A percentile compares a stretch with the other conserved stretches of the same genome.
These are phyloP conservation scores for Dioctria rufipes DNA, from an alignment of 2,888 invertebrate genomes.

Conservation along the genomic window DNA sequence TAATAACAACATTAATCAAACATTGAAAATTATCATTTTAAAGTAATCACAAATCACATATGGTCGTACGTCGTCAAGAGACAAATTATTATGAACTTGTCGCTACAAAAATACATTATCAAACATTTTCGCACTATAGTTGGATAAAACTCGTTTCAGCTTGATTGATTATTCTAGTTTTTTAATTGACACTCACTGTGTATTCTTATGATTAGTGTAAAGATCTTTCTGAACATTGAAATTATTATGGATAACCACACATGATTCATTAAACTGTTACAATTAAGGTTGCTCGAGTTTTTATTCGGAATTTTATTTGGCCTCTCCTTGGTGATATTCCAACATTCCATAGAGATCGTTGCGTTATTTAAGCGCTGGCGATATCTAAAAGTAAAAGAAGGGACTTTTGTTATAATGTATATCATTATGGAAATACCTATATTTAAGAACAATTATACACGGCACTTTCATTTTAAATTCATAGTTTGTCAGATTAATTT, in stretches of 20 bases:
- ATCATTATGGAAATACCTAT: too few species aligned
- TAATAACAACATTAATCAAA: conserved; percentile 38
- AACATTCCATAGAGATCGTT: too few species aligned
- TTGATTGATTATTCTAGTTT: conserved; percentile 24
- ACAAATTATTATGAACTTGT: background rate
- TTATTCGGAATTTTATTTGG: conserved; percentile 9
- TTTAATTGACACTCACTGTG: conserved; percentile 18
- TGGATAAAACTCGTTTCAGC: conserved; percentile 22
- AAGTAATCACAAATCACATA: background rate
- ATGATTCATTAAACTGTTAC: conserved; percentile 23
- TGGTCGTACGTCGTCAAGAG: conserved; percentile 1
- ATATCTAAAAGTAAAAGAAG: too few species aligned
- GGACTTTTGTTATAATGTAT: too few species aligned
- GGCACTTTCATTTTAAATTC: too few species aligned
- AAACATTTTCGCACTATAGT: conserved; percentile 9
- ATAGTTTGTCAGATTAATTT: too few species aligned
- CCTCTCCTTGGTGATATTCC: background rate
- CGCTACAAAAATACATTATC: conserved; percentile 4
- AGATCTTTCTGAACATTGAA: conserved; percentile 26
- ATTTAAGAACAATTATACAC: too few species aligned
- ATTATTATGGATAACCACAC: conserved; percentile 21
- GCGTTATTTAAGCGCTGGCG: too few species aligned
- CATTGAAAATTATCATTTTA: conserved; percentile 16
- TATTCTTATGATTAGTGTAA: conserved; percentile 13
- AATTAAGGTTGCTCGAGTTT: background rate